Conservation (phyloP, 2,113 vertebrate genomes). For the Odontesthes bonariensis region DNA sequence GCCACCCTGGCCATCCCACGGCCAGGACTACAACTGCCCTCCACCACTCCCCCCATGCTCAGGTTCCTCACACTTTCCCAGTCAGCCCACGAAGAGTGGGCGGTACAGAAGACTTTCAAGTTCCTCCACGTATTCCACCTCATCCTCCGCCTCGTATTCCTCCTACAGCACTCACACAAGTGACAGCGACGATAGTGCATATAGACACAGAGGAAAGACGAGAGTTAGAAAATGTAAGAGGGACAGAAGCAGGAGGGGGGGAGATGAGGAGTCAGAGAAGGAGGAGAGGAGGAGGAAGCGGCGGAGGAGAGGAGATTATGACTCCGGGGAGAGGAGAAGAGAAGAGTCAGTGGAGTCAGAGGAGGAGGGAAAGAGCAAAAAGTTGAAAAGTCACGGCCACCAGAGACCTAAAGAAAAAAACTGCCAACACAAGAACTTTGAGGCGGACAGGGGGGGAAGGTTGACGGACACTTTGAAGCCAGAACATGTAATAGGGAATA, state of each 20-base stretch:
- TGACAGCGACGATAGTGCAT: slow-evolving; percentile 55
- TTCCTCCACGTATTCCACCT: slow-evolving; percentile 62
- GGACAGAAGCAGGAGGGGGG: slow-evolving; percentile 42
- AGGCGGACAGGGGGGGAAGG: slow-evolving; percentile 10
- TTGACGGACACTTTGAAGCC: slow-evolving; percentile 16
- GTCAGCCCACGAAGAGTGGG: slow-evolving; percentile 20
- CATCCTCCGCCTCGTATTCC: slow-evolving; percentile 73
- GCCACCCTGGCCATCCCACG: slow-evolving; percentile 9
- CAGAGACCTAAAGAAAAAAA: slow-evolving; percentile 24
- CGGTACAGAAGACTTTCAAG: slow-evolving; percentile 57
- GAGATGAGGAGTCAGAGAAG: slow-evolving; percentile 38
- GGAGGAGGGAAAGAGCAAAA: slow-evolving; percentile 58
- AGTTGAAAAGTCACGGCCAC: slow-evolving; percentile 23
- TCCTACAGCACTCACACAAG: slow-evolving; percentile 57
- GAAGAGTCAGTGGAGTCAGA: slow-evolving; percentile 48
- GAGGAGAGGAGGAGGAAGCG: slow-evolving; percentile 51
- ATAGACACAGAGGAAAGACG: slow-evolving; percentile 57
- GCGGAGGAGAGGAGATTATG: slow-evolving; percentile 34
- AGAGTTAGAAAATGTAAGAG: slow-evolving; percentile 44
- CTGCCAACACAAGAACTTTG: slow-evolving; percentile 14
- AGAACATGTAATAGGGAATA: slow-evolving; percentile 27
- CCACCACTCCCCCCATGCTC: slow-evolving; percentile 22
- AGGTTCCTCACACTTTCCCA: slow-evolving; percentile 7
- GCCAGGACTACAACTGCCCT: slow-evolving; percentile 41
- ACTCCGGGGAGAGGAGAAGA: slow-evolving; percentile 60